Conservation (phyloP, 2,888 invertebrate species). For the Lycaena phlaeas region DNA sequence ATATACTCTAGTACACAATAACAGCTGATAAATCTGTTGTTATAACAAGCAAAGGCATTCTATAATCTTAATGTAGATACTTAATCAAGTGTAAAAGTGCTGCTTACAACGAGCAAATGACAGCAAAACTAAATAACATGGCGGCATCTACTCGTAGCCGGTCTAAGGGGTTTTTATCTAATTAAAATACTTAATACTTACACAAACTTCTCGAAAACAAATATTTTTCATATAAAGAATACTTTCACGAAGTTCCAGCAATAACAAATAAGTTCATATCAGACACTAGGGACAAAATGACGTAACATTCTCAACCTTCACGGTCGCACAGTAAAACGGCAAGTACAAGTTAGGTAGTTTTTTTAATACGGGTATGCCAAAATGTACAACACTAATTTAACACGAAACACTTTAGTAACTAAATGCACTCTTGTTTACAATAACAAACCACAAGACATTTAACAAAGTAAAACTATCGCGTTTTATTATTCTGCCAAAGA, state of each 20-base stretch:
- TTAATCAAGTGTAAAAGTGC: background rate
- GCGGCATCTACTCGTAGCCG: slow-evolving; percentile 69
- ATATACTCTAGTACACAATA: slow-evolving; percentile 13
- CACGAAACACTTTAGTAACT: slow-evolving; percentile 30
- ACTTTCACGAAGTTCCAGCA: slow-evolving; percentile 36
- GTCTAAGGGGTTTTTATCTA: slow-evolving; percentile 43
- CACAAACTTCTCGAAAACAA: slow-evolving; percentile 31
- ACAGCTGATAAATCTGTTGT: slow-evolving; percentile 10
- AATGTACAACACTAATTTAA: slow-evolving; percentile 26
- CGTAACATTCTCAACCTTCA: slow-evolving; percentile 74
- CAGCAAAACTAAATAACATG: slow-evolving; percentile 71
- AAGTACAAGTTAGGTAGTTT: slow-evolving; percentile 38
- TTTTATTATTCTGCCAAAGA: slow-evolving; percentile 53
- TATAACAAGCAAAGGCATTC: background rate
- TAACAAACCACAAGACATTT: slow-evolving; percentile 27
- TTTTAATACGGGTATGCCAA: slow-evolving; percentile 24
- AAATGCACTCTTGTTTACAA: slow-evolving; percentile 31
- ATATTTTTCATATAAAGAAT: slow-evolving; percentile 34
- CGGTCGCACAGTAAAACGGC: slow-evolving; percentile 62
- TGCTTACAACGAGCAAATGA: slow-evolving; percentile 47
- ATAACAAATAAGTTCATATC: slow-evolving; percentile 52
- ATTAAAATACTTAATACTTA: slow-evolving; percentile 40
- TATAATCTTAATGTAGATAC: background rate
- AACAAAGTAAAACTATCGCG: slow-evolving; percentile 50
- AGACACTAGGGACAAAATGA: slow-evolving; percentile 66